These are phyloP conservation scores for Podarcis lilfordi DNA, from an alignment of 2,797 vertebrate genomes.

Conservation along the genomic window DNA sequence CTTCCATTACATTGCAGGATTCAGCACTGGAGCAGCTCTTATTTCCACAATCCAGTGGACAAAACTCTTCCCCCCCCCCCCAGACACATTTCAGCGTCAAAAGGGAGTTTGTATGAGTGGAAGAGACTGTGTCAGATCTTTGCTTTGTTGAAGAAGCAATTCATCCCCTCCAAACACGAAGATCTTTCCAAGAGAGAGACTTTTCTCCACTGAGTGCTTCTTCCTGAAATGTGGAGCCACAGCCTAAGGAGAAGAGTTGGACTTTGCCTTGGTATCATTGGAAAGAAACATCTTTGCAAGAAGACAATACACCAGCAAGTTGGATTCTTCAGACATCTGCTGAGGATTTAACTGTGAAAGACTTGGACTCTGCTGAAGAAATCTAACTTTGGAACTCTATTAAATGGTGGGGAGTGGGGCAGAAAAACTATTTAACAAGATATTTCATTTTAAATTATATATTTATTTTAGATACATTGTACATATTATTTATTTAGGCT, in stretches of 20 bases:
- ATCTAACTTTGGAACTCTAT: conserved; percentile 72
- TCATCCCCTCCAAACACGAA: background rate
- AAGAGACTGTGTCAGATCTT: background rate
- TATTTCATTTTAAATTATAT: conserved; percentile 84
- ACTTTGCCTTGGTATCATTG: background rate
- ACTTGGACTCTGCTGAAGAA: conserved; percentile 61
- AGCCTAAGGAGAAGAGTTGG: background rate
- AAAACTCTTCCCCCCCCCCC: background rate
- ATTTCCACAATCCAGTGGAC: conserved; percentile 57
- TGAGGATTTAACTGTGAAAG: conserved; percentile 80
- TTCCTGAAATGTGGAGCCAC: background rate
- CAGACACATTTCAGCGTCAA: background rate
- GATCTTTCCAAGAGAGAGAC: background rate
- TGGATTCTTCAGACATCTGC: conserved; percentile 50
- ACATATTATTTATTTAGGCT: conserved; percentile 82
- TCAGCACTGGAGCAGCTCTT: conserved; percentile 60
- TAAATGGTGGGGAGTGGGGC: conserved; percentile 51
- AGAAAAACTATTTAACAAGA: conserved; percentile 77
- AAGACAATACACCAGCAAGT: conserved; percentile 1
- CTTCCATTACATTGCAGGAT: conserved; percentile 56
- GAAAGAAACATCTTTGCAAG: background rate
- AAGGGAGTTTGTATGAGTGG: background rate
- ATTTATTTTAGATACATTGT: conserved; percentile 85
- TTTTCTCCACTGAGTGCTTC: rapidly evolving
- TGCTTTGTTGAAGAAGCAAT: background rate